Evolutionary conservation across 1,140 invertebrate species (phyloP), one percentile per base, ranked within the genome.

Genomic region (Heliconius melpomene): DNA sequence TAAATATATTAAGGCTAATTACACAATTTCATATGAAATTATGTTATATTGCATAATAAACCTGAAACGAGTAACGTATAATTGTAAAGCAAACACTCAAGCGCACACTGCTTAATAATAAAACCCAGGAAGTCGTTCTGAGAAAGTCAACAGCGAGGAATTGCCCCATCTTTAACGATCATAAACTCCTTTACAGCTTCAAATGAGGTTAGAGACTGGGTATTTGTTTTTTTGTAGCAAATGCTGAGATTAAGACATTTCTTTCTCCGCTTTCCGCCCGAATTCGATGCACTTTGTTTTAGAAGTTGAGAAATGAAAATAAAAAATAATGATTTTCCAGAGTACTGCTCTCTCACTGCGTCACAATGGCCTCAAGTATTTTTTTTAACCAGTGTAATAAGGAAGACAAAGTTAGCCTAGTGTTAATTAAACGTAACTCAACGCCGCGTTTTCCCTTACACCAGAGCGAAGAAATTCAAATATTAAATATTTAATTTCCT

Each of bases 161-260:
- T 85, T 83, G 85, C 77, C 74, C 86, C 75, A 77, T 82, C 78
- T 81, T 86, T 87, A 87, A 88, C 82, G 86, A 88, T 84, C 87
- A 83, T 89, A 88, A 90, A 91, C 52, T 82, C 83, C 81, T 90
- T 90, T 86, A 84, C 80, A 79, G 81, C 57, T 75, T 77, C 7
- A 75, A 87, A 87, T 84, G 82, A 83, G 88, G 85, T 84, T 87
- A 82, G 81, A 82, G 84, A 86, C 84, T 26, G n/a, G 18, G 29
- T 75, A 26, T 23, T 66, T 76, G 57, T 54, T 54, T 1, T 20
- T 18, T 54, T 18, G 32, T 36, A 36, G 32, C 6, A 23, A 57
- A 57, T 57, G 20, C 5, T 52, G 1, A 46, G 40, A 46, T 46
- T 46, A 46, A 46, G 3, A 46, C 7, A 52, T 1, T 52, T 7